phyloP scores from a whole-genome alignment of 2,113 vertebrate species.

The Azemiops feae region DNA sequence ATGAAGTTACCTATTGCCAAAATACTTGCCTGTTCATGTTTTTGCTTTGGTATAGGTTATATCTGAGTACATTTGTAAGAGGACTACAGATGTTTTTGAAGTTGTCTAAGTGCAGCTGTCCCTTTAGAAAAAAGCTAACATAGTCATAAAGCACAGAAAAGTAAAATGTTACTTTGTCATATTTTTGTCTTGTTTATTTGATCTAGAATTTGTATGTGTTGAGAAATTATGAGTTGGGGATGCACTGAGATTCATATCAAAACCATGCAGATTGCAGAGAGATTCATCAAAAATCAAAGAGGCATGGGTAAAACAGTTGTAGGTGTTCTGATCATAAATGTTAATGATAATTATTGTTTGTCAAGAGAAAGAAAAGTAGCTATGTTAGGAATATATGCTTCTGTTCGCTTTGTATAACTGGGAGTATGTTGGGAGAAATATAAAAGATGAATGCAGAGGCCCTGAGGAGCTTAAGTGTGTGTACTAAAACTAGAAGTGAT shows the following conservation, averaged over 20 bases:
- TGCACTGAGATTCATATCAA: background rate
- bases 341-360: background rate
- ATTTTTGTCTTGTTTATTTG: background rate
- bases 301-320: background rate
- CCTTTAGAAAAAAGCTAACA: conserved; percentile 43
- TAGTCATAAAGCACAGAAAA: conserved; percentile 28
- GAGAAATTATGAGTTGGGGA: background rate
- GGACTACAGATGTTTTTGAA: conserved; percentile 5
- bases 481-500: background rate
- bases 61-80: conserved; percentile 56
- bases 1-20: conserved; percentile 62
- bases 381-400: background rate
- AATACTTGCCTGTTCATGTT: conserved; percentile 56
- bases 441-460: background rate
- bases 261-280: background rate
- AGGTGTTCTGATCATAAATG: background rate
- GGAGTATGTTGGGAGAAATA: background rate
- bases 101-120: conserved; percentile 45
- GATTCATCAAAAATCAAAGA: background rate
- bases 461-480: background rate
- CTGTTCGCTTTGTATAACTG: background rate
- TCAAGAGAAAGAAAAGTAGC: background rate
- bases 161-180: background rate
- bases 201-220: fast-evolving
- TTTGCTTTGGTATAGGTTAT: conserved; percentile 44